Percentiles rank a stretch among this genome's conserved stretches.
Conservation (phyloP, 1,140 invertebrate genomes). For the Drosophila nasuta region DNA sequence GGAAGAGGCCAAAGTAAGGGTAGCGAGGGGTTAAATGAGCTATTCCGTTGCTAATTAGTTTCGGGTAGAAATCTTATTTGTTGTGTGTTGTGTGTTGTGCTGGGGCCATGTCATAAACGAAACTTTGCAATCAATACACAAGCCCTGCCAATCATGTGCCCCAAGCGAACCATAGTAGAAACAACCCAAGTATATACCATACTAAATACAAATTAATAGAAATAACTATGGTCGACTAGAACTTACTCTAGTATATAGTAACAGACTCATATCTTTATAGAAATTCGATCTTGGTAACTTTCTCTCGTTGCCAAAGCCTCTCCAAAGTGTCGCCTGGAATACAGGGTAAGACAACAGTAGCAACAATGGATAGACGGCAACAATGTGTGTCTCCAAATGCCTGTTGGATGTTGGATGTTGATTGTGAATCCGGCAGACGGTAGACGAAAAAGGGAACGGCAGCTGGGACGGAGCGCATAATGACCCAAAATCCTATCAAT, state of each 20-base stretch:
- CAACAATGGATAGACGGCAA: constrained; percentile 22
- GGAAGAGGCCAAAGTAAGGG: background rate
- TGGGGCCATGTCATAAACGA: constrained; percentile 56
- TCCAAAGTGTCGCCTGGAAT: no score
- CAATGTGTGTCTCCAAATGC: constrained; percentile 41
- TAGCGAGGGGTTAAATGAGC: constrained; percentile 44
- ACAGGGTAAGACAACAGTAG: constrained; percentile 27
- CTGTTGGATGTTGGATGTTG: constrained; percentile 64
- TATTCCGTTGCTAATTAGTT: constrained; percentile 72
- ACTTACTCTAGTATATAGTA: background rate
- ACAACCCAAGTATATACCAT: background rate
- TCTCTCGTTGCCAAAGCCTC: background rate
- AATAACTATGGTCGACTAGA: background rate
- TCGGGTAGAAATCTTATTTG: constrained; percentile 73
- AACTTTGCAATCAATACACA: constrained; percentile 61
- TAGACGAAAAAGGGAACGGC: background rate
- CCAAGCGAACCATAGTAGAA: constrained; percentile 22
- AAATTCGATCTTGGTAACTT: background rate
- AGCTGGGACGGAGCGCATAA: constrained; percentile 48
- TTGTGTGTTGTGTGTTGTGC: constrained; percentile 38
- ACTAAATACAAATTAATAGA: background rate
- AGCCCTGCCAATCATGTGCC: constrained; percentile 35
- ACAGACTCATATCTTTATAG: background rate
- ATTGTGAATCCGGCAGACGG: constrained; percentile 28
- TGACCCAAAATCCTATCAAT: constrained; percentile 78